Evolutionary conservation across 2,888 invertebrate species (phyloP).

Genomic region (Nematopogon swammerdamellus): DNA sequence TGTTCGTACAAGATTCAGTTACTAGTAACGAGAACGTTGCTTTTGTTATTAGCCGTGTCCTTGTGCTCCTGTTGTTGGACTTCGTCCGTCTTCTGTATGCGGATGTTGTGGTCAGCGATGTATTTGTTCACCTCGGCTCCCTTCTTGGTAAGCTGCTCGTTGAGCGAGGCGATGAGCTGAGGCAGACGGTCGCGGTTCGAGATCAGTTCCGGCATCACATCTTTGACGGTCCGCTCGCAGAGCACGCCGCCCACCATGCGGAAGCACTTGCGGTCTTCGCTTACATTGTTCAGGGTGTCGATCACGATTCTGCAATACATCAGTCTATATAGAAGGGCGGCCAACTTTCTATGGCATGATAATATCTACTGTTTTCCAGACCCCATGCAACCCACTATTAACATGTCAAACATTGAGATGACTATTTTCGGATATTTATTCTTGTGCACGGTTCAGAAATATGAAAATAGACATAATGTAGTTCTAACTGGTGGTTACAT

Average conservation of each 20-base stretch:
- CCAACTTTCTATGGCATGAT: too few relatives aligned
- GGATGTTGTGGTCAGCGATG: conserved; percentile 86
- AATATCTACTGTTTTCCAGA: too few relatives aligned
- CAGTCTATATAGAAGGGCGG: too few relatives aligned
- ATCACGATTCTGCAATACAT: conserved; percentile 78
- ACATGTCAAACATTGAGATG: too few relatives aligned
- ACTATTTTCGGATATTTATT: too few relatives aligned
- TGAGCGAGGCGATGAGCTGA: conserved; percentile 73
- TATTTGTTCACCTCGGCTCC: conserved; percentile 90
- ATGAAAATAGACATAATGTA: too few relatives aligned
- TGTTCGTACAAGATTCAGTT: conserved; percentile 14
- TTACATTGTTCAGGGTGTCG: conserved; percentile 85
- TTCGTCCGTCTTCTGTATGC: conserved; percentile 70
- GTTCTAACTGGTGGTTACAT: too few relatives aligned
- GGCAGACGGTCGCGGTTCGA: conserved; percentile 78
- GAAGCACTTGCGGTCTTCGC: conserved; percentile 83
- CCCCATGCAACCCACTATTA: too few relatives aligned
- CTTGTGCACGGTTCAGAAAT: too few relatives aligned
- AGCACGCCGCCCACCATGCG: conserved; percentile 92
- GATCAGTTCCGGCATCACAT: conserved; percentile 80
- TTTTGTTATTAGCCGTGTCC: conserved; percentile 24
- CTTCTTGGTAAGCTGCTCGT: conserved; percentile 79
- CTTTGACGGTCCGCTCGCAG: conserved; percentile 88
- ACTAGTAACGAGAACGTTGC: conserved; percentile 55
- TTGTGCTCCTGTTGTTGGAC: conserved; percentile 11